phyloP scores from a whole-genome alignment of 2,888 invertebrate species.

The Notodonta ziczac region DNA sequence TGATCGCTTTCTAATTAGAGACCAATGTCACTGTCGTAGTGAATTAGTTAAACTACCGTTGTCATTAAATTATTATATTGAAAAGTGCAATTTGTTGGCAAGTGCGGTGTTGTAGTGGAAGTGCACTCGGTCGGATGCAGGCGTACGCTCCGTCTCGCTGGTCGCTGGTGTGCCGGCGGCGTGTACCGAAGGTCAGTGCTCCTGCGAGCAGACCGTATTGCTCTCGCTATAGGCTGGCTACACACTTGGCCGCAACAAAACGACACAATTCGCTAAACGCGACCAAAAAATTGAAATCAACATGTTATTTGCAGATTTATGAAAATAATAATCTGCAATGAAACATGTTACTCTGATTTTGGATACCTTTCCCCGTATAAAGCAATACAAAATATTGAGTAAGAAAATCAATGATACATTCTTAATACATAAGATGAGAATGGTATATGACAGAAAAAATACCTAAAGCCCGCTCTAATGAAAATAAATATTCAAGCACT shows the following conservation, averaged over 20 bases:
- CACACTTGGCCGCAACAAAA: background rate
- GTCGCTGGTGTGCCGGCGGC: conserved; percentile 46
- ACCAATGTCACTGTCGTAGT: conserved; percentile 10
- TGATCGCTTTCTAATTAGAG: conserved; percentile 6
- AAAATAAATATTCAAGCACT: background rate
- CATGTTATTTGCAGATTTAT: too few species aligned
- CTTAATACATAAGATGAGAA: too few species aligned
- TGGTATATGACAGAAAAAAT: too few species aligned
- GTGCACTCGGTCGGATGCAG: conserved; percentile 62
- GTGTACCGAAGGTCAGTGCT: conserved; percentile 76
- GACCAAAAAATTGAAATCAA: background rate
- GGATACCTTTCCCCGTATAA: too few species aligned
- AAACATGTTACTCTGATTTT: too few species aligned
- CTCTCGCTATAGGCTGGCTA: conserved; percentile 46
- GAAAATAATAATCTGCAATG: too few species aligned
- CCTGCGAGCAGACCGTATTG: conserved; percentile 77
- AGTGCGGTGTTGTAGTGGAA: conserved; percentile 42
- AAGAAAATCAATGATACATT: too few species aligned
- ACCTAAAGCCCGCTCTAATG: background rate
- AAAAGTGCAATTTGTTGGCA: conserved; percentile 29
- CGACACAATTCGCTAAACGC: background rate
- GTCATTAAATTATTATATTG: conserved; percentile 10
- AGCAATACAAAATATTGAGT: too few species aligned
- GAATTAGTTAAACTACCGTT: conserved; percentile 9
- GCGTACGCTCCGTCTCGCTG: conserved; percentile 54